phyloP scores from a whole-genome alignment of 2,113 vertebrate species.

The Rhagologus leucostigma region DNA sequence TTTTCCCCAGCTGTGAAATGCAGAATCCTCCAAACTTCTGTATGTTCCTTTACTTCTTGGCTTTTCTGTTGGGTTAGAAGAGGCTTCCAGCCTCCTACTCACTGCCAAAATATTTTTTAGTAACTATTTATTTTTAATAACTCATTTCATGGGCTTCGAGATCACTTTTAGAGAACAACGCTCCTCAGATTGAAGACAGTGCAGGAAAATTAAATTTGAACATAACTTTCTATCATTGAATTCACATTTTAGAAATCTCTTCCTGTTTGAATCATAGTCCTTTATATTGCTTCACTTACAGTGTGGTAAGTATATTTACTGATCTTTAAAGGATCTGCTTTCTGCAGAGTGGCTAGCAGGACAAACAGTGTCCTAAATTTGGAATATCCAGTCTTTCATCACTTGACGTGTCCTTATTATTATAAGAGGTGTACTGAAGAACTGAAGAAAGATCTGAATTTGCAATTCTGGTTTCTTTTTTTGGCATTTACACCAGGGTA shows the following conservation, averaged over 20 bases:
- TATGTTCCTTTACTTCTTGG: not conserved
- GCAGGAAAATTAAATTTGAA: not conserved
- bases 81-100: not conserved
- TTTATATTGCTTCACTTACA: not conserved
- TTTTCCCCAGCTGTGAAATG: not conserved
- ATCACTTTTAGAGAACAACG: not conserved
- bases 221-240: not conserved
- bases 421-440: not conserved
- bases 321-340: not conserved
- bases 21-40: not conserved
- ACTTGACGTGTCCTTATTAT: not conserved
- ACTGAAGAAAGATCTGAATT: slow-evolving; percentile 4
- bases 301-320: not conserved
- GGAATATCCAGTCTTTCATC: not conserved
- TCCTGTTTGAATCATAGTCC: not conserved
- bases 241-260: not conserved
- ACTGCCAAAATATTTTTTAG: not conserved
- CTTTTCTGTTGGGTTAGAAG: not conserved
- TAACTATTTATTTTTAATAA: not conserved
- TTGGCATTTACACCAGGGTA: not conserved
- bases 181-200: not conserved
- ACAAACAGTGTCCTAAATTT: not conserved
- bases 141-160: not conserved
- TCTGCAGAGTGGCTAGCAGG: not conserved
- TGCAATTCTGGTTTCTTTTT: not conserved